Percentiles rank a stretch among this genome's conserved stretches.
Conservation (phyloP, 2,113 vertebrate genomes). For the Pelecanus crispus region DNA sequence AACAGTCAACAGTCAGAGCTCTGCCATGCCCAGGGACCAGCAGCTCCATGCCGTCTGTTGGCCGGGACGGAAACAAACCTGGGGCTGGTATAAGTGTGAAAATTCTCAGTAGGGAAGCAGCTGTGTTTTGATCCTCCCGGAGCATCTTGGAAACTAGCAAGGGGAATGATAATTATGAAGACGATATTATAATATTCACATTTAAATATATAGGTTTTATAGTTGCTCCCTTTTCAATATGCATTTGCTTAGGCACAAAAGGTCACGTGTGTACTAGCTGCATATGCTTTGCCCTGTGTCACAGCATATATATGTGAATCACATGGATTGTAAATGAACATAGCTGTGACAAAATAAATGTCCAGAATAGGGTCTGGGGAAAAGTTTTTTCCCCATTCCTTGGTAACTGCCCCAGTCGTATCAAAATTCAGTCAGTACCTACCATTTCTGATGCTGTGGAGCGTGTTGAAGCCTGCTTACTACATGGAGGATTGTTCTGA, state of each 20-base stretch:
- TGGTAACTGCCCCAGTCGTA: not conserved
- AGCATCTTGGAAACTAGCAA: slow-evolving; percentile 59
- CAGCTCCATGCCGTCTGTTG: slow-evolving; percentile 52
- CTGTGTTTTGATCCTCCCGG: slow-evolving; percentile 63
- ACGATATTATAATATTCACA: slow-evolving; percentile 47
- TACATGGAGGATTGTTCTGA: not conserved
- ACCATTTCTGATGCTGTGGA: not conserved
- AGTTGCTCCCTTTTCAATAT: slow-evolving; percentile 17
- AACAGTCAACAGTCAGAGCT: slow-evolving; percentile 57
- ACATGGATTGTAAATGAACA: not conserved
- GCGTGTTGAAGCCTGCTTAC: not conserved
- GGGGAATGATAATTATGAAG: slow-evolving; percentile 50
- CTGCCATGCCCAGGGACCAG: slow-evolving; percentile 56
- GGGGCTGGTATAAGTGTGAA: slow-evolving; percentile 58
- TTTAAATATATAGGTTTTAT: slow-evolving; percentile 54
- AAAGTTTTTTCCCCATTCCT: not conserved
- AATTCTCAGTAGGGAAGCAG: slow-evolving; percentile 61
- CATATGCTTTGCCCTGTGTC: not conserved
- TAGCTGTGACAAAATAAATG: not conserved
- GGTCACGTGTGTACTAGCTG: not conserved
- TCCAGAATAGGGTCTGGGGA: not conserved
- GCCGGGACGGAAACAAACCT: slow-evolving; percentile 59
- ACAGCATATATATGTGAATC: not conserved
- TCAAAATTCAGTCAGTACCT: not conserved
- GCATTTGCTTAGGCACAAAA: slow-evolving; percentile 22